These are phyloP conservation scores for Coelopa pilipes DNA, from an alignment of 2,888 invertebrate species.

Conservation along the genomic window DNA sequence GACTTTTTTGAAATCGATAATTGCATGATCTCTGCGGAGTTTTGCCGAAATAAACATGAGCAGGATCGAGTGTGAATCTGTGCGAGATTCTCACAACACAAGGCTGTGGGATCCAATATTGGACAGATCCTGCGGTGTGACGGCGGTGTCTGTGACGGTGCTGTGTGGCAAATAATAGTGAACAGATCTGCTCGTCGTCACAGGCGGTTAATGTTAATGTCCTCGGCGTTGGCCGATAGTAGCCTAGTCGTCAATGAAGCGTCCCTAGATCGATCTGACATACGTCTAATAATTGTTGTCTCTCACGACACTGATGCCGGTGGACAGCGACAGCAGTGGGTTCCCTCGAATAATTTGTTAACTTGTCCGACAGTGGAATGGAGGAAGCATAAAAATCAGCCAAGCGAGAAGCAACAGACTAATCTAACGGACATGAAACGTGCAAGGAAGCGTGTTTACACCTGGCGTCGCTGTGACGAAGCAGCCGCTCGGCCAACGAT, in stretches of 20 bases:
- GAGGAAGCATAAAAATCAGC: constrained; percentile 23
- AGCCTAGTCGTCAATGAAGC: constrained; percentile 4
- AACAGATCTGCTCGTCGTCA: background rate
- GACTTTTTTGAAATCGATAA: no score
- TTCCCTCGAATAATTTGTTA: background rate
- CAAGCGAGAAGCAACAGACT: constrained; percentile 31
- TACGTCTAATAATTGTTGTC: constrained; percentile 6
- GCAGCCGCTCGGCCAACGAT: background rate
- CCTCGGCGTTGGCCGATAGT: background rate
- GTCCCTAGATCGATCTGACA: constrained; percentile 10
- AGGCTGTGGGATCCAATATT: background rate
- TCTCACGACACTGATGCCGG: constrained; percentile 1
- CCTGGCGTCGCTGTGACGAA: constrained; percentile 33
- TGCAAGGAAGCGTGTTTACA: constrained; percentile 31
- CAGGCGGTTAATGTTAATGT: background rate
- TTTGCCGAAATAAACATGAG: no score
- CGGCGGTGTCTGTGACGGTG: background rate
- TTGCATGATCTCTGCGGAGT: no score
- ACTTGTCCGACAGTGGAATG: background rate
- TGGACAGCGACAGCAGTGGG: constrained; percentile 10
- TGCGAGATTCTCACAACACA: no score
- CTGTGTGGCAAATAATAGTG: background rate
- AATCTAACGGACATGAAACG: constrained; percentile 15
- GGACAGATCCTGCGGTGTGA: background rate
- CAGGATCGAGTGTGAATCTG: no score